These are phyloP conservation scores for Dasyurus viverrinus DNA, from an alignment of 2,113 vertebrate genomes.

Conservation along the genomic window DNA sequence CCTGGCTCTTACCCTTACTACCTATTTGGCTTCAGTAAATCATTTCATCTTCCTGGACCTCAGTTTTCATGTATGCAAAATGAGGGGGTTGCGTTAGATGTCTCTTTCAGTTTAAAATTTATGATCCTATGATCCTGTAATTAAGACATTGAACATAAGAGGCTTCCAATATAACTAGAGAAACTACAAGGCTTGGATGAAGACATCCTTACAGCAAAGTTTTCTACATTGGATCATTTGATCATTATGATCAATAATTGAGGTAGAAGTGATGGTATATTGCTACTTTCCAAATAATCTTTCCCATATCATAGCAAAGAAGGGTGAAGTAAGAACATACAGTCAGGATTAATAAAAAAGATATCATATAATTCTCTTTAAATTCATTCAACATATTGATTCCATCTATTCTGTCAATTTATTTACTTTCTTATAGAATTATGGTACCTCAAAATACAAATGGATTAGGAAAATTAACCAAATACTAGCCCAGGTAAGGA, in stretches of 20 bases:
- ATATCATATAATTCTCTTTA: neutral
- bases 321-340: neutral
- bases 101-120: neutral
- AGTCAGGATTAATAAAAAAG: neutral
- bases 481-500: neutral
- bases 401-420: neutral
- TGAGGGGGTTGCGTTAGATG: neutral
- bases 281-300: neutral
- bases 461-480: neutral
- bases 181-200: neutral
- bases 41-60: neutral
- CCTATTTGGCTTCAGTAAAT: neutral
- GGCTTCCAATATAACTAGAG: neutral
- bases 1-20: neutral
- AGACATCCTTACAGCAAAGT: neutral
- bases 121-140: neutral
- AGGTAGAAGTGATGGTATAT: neutral
- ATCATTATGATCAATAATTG: neutral
- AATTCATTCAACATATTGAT: neutral
- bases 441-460: neutral
- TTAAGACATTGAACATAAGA: neutral
- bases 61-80: neutral
- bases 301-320: neutral
- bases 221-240: neutral
- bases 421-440: neutral